A percentile compares a stretch with the other conserved stretches of the same genome.
Evolutionary conservation across 2,888 invertebrate genomes (phyloP).

Genomic region (Lumbricus terrestris): DNA sequence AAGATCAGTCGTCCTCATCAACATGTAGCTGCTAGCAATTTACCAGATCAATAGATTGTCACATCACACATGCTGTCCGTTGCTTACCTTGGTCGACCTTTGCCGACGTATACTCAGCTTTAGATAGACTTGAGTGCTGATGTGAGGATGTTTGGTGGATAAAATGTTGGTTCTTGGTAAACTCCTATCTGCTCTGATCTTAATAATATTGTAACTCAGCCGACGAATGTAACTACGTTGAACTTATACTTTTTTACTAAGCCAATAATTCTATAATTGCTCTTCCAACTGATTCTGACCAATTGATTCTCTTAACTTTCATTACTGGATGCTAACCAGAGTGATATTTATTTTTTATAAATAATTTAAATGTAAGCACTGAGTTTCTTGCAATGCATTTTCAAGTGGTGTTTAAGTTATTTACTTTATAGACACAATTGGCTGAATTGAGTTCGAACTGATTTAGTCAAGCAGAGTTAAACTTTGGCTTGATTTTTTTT

Average conservation of each 20-base stretch:
- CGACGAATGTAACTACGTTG: background rate
- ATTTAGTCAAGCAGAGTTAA: background rate
- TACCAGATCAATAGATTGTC: background rate
- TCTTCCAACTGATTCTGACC: background rate
- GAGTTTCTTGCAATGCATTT: background rate
- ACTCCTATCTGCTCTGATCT: background rate
- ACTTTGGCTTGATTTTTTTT: background rate
- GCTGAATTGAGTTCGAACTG: background rate
- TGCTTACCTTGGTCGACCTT: too few species aligned
- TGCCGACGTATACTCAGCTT: background rate
- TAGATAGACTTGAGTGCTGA: too few species aligned
- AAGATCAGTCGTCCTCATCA: background rate
- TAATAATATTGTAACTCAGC: background rate
- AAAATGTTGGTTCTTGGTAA: too few species aligned
- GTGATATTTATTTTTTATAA: background rate
- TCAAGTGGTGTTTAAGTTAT: background rate
- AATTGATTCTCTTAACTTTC: background rate
- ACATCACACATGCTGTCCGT: background rate
- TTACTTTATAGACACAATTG: background rate
- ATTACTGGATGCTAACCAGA: background rate
- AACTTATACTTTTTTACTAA: background rate
- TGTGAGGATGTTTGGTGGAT: too few species aligned
- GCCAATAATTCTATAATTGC: background rate
- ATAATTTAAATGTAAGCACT: background rate
- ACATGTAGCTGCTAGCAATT: background rate